phyloP scores from a whole-genome alignment of 2,797 vertebrate genomes.

The Nasua narica region DNA sequence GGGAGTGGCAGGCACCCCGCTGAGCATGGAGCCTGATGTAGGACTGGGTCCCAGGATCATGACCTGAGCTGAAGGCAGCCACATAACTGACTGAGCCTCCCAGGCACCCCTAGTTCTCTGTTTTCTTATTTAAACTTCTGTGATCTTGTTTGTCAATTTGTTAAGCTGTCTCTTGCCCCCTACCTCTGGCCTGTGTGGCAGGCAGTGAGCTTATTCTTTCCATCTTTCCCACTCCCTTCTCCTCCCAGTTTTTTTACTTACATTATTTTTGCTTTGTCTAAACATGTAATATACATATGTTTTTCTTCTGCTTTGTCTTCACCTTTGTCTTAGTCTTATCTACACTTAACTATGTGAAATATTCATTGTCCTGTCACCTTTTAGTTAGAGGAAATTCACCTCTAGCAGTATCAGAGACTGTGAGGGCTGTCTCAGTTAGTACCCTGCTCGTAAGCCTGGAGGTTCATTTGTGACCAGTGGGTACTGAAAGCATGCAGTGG shows the following conservation, averaged over 20 bases:
- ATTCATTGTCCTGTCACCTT: background rate
- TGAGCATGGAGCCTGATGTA: no score
- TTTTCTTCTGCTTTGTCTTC: background rate
- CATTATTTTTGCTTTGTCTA: background rate
- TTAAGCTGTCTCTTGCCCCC: background rate
- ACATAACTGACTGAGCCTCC: no score
- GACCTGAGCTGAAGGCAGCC: no score
- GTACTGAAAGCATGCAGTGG: background rate
- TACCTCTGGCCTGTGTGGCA: background rate
- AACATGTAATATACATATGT: background rate
- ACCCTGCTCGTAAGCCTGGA: background rate
- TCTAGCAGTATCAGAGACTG: background rate
- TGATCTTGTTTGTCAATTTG: background rate
- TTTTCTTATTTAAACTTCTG: background rate
- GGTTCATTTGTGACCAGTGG: background rate
- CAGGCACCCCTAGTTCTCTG: background rate
- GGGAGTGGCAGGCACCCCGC: no score
- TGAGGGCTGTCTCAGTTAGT: background rate
- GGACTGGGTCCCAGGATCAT: no score
- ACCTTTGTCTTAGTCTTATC: background rate
- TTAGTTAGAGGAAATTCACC: background rate
- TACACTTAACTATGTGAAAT: background rate
- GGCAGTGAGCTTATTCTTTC: background rate
- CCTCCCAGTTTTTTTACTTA: background rate
- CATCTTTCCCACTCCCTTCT: background rate